Evolutionary conservation across 2,888 invertebrate genomes (phyloP).

Genomic region (Synanthedon andrenaeformis): DNA sequence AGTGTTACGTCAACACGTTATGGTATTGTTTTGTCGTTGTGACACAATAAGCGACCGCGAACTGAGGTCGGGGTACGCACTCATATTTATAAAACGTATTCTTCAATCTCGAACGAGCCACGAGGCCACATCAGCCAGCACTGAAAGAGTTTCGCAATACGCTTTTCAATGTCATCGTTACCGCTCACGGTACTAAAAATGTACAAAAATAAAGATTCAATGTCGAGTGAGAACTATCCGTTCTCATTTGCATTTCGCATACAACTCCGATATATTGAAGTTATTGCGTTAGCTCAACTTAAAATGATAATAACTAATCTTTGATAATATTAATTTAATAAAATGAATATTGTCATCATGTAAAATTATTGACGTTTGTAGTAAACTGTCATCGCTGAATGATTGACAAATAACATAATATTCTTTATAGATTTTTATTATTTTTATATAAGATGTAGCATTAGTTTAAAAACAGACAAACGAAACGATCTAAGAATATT

Average conservation of each 20-base stretch:
- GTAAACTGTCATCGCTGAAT: no score
- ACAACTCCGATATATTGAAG: neutral
- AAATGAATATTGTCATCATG: no score
- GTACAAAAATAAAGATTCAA: constrained; percentile 8
- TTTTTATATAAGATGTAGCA: no score
- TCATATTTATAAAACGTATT: constrained; percentile 68
- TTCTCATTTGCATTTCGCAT: constrained; percentile 16
- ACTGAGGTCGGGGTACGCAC: constrained; percentile 62
- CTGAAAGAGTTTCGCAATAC: constrained; percentile 67
- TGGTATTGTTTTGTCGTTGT: constrained; percentile 53
- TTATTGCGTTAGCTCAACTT: no score
- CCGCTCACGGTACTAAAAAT: constrained; percentile 19
- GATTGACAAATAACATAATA: no score
- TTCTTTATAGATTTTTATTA: no score
- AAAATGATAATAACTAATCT: no score
- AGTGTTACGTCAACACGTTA: constrained; percentile 30
- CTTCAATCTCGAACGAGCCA: constrained; percentile 55
- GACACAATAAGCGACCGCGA: constrained; percentile 63
- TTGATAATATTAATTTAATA: no score
- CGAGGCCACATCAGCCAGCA: constrained; percentile 40
- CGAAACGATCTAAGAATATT: no score
- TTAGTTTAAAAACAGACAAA: no score
- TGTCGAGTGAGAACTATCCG: constrained; percentile 15
- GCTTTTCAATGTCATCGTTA: constrained; percentile 60
- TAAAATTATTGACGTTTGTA: no score